Percentiles rank a stretch among this genome's conserved stretches.
phyloP scores from a whole-genome alignment of 2,888 invertebrate genomes.

The Idaea straminata region DNA sequence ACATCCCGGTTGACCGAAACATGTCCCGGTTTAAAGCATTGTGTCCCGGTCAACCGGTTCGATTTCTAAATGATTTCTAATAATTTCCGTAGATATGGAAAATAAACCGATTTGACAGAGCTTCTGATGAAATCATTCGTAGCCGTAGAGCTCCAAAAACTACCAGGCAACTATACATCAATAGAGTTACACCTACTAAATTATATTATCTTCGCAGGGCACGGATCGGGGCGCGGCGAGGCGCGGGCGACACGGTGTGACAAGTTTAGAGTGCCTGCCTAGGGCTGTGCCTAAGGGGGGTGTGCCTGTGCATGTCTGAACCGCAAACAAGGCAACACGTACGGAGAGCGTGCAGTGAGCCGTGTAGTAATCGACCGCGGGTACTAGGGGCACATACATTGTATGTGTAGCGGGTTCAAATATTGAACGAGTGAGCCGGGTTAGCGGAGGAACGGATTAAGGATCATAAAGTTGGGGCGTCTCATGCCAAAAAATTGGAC shows the following conservation, averaged over 20 bases:
- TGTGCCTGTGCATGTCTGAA: not conserved
- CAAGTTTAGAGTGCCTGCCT: too few relatives aligned
- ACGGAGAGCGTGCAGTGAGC: constrained; percentile 30
- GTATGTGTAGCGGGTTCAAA: constrained; percentile 45
- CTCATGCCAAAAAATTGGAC: too few relatives aligned
- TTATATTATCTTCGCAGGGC: not conserved
- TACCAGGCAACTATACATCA: not conserved
- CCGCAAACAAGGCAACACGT: constrained; percentile 4
- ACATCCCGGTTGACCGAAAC: too few relatives aligned
- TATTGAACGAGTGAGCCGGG: constrained; percentile 55
- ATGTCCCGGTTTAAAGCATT: too few relatives aligned
- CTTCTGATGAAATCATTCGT: not conserved
- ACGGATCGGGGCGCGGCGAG: not conserved
- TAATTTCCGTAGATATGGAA: too few relatives aligned
- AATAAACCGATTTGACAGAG: too few relatives aligned
- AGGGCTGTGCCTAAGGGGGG: too few relatives aligned
- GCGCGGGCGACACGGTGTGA: too few relatives aligned
- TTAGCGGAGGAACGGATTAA: constrained; percentile 8
- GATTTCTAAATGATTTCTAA: too few relatives aligned
- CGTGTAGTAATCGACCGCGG: constrained; percentile 50
- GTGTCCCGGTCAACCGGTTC: too few relatives aligned
- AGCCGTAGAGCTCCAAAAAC: not conserved
- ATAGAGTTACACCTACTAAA: not conserved
- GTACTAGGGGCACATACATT: constrained; percentile 56
- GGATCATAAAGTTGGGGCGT: not conserved